These are phyloP conservation scores for Caradrina clavipalpis DNA, from an alignment of 2,888 invertebrate species.

Conservation along the genomic window DNA sequence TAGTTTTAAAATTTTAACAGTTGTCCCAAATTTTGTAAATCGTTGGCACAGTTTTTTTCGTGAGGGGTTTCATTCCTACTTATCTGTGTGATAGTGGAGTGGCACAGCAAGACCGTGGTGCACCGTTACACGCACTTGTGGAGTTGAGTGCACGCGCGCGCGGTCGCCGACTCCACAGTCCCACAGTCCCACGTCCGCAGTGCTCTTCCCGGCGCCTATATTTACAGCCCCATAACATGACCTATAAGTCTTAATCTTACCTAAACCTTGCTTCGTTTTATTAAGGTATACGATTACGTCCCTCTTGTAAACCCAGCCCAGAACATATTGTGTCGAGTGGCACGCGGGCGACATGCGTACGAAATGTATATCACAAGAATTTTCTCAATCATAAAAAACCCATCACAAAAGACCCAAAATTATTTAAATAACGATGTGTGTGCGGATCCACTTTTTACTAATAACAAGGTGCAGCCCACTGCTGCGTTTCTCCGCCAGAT, in stretches of 20 bases:
- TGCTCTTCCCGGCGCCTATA: slow-evolving; percentile 56
- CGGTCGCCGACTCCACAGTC: slow-evolving; percentile 86
- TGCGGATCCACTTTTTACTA: slow-evolving; percentile 82
- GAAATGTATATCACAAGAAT: slow-evolving; percentile 56
- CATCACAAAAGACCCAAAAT: slow-evolving; percentile 76
- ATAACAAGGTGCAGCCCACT: slow-evolving; percentile 81
- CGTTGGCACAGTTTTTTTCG: slow-evolving; percentile 15
- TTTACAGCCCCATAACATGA: slow-evolving; percentile 22
- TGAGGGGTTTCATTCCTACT: slow-evolving; percentile 44
- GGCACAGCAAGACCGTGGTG: slow-evolving; percentile 76
- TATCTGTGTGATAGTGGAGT: slow-evolving; percentile 70
- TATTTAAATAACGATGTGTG: slow-evolving; percentile 80
- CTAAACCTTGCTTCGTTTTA: slow-evolving; percentile 4
- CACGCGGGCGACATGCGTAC: slow-evolving; percentile 74
- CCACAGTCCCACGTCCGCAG: slow-evolving; percentile 68
- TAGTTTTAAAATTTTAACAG: too few species aligned
- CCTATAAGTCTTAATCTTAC: slow-evolving; percentile 22
- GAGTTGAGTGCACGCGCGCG: slow-evolving; percentile 87
- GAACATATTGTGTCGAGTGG: slow-evolving; percentile 56
- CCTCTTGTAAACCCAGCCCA: slow-evolving; percentile 27
- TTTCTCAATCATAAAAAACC: slow-evolving; percentile 72
- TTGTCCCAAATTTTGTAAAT: not conserved
- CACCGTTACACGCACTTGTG: slow-evolving; percentile 87
- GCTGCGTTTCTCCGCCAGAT: slow-evolving; percentile 85
- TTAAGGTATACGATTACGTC: slow-evolving; percentile 36